These are phyloP conservation scores for Cranoglanis bouderius DNA, from an alignment of 2,113 vertebrate species.

Conservation along the genomic window DNA sequence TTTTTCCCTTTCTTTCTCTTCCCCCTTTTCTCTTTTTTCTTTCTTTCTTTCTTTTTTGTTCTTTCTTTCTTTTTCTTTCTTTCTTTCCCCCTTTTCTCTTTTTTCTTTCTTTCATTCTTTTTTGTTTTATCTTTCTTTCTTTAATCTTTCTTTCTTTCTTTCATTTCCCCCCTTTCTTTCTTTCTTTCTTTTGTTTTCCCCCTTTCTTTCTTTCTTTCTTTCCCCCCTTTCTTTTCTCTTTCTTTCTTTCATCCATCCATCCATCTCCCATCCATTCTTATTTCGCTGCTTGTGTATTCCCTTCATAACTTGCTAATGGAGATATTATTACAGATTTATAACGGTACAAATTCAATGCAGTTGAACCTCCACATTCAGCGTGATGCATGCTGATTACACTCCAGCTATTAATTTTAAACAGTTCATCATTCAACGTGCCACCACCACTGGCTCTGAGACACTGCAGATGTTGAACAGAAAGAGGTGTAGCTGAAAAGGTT, in stretches of 20 bases:
- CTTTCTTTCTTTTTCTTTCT: background rate
- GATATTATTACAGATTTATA: background rate
- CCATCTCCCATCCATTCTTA: background rate
- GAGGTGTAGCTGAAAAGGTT: background rate
- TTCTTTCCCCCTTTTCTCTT: background rate
- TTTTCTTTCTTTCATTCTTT: background rate
- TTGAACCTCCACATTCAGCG: too few species aligned
- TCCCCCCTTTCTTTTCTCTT: background rate
- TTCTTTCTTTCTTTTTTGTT: background rate
- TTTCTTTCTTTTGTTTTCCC: background rate
- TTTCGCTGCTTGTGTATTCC: background rate
- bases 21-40: background rate
- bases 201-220: background rate
- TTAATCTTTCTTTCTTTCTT: background rate
- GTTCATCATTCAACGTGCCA: too few species aligned
- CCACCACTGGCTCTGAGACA: background rate
- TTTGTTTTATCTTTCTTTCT: background rate
- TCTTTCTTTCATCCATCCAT: background rate
- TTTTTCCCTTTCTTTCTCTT: too few species aligned
- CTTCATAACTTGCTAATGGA: background rate
- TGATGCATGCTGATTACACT: background rate
- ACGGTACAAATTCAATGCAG: background rate
- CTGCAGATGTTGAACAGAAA: background rate
- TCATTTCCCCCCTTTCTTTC: background rate
- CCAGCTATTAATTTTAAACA: too few species aligned